Base-by-base conservation (phyloP, 2,797 vertebrate genomes). In the Remorina albescens region DNA sequence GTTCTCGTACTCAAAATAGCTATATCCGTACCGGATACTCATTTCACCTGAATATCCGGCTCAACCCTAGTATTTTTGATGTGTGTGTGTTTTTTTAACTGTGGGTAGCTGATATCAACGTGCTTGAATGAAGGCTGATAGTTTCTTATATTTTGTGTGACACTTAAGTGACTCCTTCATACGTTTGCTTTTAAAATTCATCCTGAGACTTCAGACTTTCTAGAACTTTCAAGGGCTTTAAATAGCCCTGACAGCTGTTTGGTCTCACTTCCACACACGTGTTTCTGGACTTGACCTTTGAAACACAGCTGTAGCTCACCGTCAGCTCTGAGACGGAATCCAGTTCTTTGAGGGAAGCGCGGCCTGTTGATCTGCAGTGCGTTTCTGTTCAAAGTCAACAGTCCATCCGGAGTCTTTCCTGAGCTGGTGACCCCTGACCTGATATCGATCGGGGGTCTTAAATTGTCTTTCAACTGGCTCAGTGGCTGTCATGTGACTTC, bases 241-340 rank as follows among this genome's bases (percentile, higher is more conserved):
- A 80, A 72, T 30, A 47, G 47, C 62, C 67, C 74, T 15, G 67
- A 79, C 71, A 58, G 63, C 62, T 58, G 73, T 71, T 79, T 68
- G 32, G 71, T 76, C 67, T 88, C 85, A 93, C 92, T 89, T 92
- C 83, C 92, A 60, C 90, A 69, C 70, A 82, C 90, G 2, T 36
- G 64, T 86, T 88, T 82, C 81, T 83, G 86, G 83, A 93, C 91
- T 86, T 92, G 77, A 91, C 82, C 71, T 85, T 84, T 88, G 81
- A 92, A 91, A 86, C 44, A 19, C 88, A 68, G 78, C 84, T 76
- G 80, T 23, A 9, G 84, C 74, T 73, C 8, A 30, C 58, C 30
- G 30, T 62, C 4, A 41, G 44, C 71, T 66, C 61, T 30, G 53
- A 72, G 75, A 71, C 15, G 47, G 16, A 76, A 71, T 71, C 59